Conservation (phyloP, 2,888 invertebrate species). For the Actias luna region DNA sequence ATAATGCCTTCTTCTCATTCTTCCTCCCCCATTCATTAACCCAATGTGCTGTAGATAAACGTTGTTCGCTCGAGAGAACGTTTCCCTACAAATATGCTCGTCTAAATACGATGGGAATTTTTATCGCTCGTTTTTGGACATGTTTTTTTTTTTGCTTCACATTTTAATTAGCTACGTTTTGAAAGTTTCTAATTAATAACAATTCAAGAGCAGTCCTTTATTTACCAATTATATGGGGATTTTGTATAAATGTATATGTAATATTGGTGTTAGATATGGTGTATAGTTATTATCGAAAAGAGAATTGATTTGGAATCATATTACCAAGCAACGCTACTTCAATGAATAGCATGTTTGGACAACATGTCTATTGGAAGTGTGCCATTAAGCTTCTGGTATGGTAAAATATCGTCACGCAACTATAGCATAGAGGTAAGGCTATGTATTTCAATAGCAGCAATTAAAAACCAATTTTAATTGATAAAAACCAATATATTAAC, state of each 20-base stretch:
- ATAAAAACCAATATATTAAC: too few relatives aligned
- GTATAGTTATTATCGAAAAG: too few relatives aligned
- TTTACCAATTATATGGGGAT: not conserved
- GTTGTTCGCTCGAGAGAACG: constrained; percentile 66
- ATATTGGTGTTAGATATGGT: too few relatives aligned
- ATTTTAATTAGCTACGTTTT: constrained; percentile 59
- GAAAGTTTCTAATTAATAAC: constrained; percentile 33
- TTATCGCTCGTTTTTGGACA: constrained; percentile 53
- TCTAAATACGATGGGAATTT: constrained; percentile 58
- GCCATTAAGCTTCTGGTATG: too few relatives aligned
- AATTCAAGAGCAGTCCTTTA: not conserved
- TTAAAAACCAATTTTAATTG: too few relatives aligned
- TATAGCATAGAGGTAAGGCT: too few relatives aligned
- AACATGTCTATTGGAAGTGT: too few relatives aligned
- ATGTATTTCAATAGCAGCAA: too few relatives aligned
- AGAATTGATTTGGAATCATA: too few relatives aligned
- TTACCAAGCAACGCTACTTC: too few relatives aligned
- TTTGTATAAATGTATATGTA: not conserved
- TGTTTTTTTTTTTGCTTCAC: constrained; percentile 43
- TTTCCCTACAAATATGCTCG: constrained; percentile 67
- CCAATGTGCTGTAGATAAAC: constrained; percentile 78
- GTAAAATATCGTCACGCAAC: too few relatives aligned
- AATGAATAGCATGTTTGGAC: too few relatives aligned
- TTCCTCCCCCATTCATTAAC: constrained; percentile 74
- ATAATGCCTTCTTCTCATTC: constrained; percentile 75